phyloP scores from a whole-genome alignment of 2,113 vertebrate species.

The Gobio gobio region DNA sequence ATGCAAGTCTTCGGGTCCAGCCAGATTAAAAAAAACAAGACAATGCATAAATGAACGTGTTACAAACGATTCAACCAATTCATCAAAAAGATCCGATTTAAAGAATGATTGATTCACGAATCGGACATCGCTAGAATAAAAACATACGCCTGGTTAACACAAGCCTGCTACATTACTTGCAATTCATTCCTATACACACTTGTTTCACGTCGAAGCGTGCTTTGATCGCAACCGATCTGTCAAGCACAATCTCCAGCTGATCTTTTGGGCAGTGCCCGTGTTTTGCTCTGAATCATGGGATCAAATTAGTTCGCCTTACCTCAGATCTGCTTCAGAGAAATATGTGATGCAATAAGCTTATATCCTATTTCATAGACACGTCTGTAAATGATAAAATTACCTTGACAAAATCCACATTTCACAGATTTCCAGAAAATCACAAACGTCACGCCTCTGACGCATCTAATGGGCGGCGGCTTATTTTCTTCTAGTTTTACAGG shows the following conservation, averaged over 20 bases:
- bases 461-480: slow-evolving; percentile 11
- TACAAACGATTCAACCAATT: not conserved
- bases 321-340: slow-evolving; percentile 27
- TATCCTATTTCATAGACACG: not conserved
- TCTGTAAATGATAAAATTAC: not conserved
- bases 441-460: slow-evolving; percentile 46
- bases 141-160: not conserved
- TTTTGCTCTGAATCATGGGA: slow-evolving; percentile 35
- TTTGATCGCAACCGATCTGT: not conserved
- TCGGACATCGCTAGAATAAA: not conserved
- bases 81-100: slow-evolving; percentile 13
- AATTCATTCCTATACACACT: not conserved
- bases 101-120: not conserved
- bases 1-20: not conserved
- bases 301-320: slow-evolving; percentile 35
- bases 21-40: not conserved
- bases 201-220: not conserved
- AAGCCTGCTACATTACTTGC: not conserved
- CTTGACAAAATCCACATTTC: slow-evolving; percentile 36
- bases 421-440: slow-evolving; percentile 17
- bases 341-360: not conserved
- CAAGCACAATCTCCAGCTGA: not conserved
- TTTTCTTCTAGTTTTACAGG: not conserved
- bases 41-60: not conserved
- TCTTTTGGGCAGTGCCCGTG: slow-evolving; percentile 1